Conservation (phyloP, 2,888 invertebrate genomes). For the Ditula angustiorana region DNA sequence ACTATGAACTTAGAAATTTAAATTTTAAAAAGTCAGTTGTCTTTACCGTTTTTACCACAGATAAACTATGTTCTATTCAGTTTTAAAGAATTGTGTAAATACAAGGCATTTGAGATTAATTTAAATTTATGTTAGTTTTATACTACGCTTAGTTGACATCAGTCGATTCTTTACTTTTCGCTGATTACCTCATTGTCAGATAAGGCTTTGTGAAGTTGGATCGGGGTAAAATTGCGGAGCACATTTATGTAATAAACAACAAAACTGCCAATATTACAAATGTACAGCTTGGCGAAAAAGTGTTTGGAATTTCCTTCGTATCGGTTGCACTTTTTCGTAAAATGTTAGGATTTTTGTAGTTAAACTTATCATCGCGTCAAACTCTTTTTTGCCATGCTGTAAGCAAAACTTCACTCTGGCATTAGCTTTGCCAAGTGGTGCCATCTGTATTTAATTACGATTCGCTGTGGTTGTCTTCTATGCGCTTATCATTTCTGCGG, state of each 20-base stretch:
- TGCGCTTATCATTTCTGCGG: too few species aligned
- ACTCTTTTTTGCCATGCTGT: too few species aligned
- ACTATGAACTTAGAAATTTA: background rate
- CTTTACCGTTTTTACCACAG: background rate
- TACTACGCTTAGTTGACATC: conserved; percentile 32
- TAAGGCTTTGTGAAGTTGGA: conserved; percentile 45
- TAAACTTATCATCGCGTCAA: too few species aligned
- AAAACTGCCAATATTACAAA: too few species aligned
- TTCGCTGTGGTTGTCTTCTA: too few species aligned
- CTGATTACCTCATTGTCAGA: conserved; percentile 51
- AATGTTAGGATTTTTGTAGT: too few species aligned
- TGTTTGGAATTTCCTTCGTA: too few species aligned
- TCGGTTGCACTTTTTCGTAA: too few species aligned
- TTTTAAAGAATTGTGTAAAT: conserved; percentile 16
- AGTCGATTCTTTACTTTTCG: conserved; percentile 40
- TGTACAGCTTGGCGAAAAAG: too few species aligned
- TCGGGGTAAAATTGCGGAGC: conserved; percentile 35
- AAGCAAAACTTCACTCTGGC: too few species aligned
- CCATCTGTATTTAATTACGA: too few species aligned
- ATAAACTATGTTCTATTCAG: background rate
- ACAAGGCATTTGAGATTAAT: conserved; percentile 26
- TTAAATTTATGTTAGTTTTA: conserved; percentile 19
- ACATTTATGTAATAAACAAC: conserved; percentile 6
- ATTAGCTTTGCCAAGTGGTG: too few species aligned
- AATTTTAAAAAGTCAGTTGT: background rate